Conservation (phyloP, 1,140 invertebrate species). For the Rhyacophila brunnea region DNA sequence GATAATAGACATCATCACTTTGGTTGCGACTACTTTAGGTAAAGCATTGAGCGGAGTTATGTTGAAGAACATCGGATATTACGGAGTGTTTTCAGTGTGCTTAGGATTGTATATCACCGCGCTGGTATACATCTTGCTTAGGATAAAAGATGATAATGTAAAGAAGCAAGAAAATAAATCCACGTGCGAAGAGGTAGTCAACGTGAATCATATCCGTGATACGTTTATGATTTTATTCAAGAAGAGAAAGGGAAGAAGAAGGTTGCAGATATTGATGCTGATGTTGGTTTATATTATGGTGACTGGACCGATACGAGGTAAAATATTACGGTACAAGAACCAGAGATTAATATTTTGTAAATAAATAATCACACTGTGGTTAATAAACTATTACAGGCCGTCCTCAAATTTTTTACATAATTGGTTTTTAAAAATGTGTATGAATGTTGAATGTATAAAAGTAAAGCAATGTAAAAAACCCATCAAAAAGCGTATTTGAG, state of each 20-base stretch:
- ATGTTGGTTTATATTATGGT: slow-evolving; percentile 51
- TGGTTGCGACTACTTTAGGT: slow-evolving; percentile 48
- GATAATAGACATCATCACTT: slow-evolving; percentile 55
- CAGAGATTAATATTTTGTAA: too few species aligned
- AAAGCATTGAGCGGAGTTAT: slow-evolving; percentile 50
- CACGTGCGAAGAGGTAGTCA: slow-evolving; percentile 45
- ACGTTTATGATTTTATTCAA: slow-evolving; percentile 50
- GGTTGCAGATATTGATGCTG: slow-evolving; percentile 46
- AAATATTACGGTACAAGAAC: too few species aligned
- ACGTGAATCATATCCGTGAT: slow-evolving; percentile 48
- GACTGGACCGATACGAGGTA: slow-evolving; percentile 50
- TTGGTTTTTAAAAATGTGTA: too few species aligned
- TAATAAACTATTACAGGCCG: too few species aligned
- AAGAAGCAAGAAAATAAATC: slow-evolving; percentile 40
- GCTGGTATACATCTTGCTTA: slow-evolving; percentile 44
- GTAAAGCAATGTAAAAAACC: too few species aligned
- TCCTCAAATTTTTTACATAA: too few species aligned
- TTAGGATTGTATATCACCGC: slow-evolving; percentile 43
- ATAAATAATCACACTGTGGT: too few species aligned
- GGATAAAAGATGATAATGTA: slow-evolving; percentile 42
- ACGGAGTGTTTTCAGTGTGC: slow-evolving; percentile 48
- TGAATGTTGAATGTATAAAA: too few species aligned
- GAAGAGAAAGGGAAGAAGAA: slow-evolving; percentile 39
- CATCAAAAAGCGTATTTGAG: too few species aligned
- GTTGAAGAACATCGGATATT: slow-evolving; percentile 47